Conservation (phyloP, 2,113 vertebrate species). For the Otus sunia region DNA sequence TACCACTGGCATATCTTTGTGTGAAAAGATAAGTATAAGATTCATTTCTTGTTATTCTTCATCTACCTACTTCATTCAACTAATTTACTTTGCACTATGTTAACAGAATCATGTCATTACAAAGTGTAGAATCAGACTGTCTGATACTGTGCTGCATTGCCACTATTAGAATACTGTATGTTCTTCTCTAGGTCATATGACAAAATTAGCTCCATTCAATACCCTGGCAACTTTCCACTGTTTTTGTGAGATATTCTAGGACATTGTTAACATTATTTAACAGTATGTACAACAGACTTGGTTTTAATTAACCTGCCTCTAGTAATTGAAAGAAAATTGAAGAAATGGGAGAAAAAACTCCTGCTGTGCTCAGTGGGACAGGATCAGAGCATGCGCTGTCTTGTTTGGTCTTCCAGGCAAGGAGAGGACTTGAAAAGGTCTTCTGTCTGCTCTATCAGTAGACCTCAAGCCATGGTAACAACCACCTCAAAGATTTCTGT, state of each 20-base stretch:
- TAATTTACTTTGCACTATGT: background rate
- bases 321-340: background rate
- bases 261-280: background rate
- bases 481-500: background rate
- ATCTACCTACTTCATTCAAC: background rate
- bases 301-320: background rate
- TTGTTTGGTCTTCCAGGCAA: background rate
- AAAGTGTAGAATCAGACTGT: background rate
- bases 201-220: background rate
- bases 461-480: background rate
- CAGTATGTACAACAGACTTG: background rate
- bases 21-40: background rate
- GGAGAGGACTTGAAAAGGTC: background rate
- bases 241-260: background rate
- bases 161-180: background rate
- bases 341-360: background rate
- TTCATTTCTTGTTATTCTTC: background rate
- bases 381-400: background rate
- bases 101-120: background rate
- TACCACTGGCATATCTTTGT: background rate
- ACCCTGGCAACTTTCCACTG: background rate
- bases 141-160: background rate
- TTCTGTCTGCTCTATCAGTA: background rate
- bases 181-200: background rate
- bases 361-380: background rate